phyloP scores from a whole-genome alignment of 2,113 vertebrate species.

The Hydrolagus affinis region DNA sequence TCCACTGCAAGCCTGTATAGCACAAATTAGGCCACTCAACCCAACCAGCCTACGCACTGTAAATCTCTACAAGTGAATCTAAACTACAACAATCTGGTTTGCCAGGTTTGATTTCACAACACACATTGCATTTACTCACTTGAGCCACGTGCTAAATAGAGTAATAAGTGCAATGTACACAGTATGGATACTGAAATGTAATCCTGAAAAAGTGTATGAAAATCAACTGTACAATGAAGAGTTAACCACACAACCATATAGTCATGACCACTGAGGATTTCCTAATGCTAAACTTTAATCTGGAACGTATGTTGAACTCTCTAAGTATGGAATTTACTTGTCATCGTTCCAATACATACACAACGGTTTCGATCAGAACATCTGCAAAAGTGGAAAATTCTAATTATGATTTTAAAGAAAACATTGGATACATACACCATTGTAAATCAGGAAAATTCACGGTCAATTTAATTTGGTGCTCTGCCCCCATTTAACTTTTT shows the following conservation, averaged over 20 bases:
- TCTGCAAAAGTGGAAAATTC: conserved; percentile 24
- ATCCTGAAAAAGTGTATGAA: background rate
- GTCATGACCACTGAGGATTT: background rate
- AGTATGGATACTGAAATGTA: background rate
- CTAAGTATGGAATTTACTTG: background rate
- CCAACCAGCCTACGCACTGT: too few relatives aligned
- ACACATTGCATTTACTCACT: background rate
- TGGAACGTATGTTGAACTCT: background rate
- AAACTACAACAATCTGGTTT: background rate
- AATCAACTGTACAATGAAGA: background rate
- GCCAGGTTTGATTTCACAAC: background rate
- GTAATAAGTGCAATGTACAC: background rate
- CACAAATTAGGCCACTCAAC: too few relatives aligned
- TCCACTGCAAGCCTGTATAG: too few relatives aligned
- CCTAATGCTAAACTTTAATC: background rate
- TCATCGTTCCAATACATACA: background rate
- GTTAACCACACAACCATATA: background rate
- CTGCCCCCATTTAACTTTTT: too few relatives aligned
- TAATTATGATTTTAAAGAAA: background rate
- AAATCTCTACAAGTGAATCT: background rate
- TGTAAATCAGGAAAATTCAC: too few relatives aligned
- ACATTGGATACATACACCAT: background rate
- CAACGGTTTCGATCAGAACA: too few relatives aligned
- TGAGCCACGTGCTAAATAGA: too few relatives aligned
- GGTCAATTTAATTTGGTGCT: too few relatives aligned